A percentile compares a stretch with the other conserved stretches of the same genome.
These are phyloP conservation scores for Lamellibrachia luymesi DNA, from an alignment of 1,140 invertebrate genomes.

Conservation along the genomic window DNA sequence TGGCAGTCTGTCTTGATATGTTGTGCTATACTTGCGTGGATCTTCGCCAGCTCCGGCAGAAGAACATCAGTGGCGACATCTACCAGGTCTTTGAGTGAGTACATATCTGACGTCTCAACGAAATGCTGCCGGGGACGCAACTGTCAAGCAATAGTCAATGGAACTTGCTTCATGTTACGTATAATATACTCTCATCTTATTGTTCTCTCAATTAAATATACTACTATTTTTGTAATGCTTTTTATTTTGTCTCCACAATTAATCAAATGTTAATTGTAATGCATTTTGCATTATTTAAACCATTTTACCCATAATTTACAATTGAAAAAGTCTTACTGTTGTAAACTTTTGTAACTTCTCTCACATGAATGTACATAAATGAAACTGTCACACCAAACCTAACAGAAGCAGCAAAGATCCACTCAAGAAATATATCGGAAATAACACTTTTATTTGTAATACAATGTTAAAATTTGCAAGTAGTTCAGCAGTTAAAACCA, in stretches of 20 bases:
- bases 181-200: not conserved
- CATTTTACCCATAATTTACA: too few species aligned
- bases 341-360: too few species aligned
- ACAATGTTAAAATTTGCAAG: too few species aligned
- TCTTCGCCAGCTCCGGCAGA: slow-evolving; percentile 66
- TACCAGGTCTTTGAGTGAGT: slow-evolving; percentile 75
- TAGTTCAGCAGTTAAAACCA: not conserved
- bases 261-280: not conserved
- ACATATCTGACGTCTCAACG: slow-evolving; percentile 68
- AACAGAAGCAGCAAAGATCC: too few species aligned
- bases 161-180: not conserved
- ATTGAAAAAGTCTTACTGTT: too few species aligned
- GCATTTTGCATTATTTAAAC: too few species aligned
- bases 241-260: not conserved
- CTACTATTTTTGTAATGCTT: not conserved
- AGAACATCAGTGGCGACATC: slow-evolving; percentile 65
- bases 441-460: too few species aligned
- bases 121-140: slow-evolving; percentile 71
- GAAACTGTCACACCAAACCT: too few species aligned
- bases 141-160: slow-evolving; percentile 30
- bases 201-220: too few species aligned
- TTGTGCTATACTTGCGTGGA: slow-evolving; percentile 66
- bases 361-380: too few species aligned
- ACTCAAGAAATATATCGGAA: too few species aligned
- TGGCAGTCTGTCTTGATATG: slow-evolving; percentile 75